phyloP scores from a whole-genome alignment of 2,797 vertebrate genomes.

The Helicolenus hilgendorfi region DNA sequence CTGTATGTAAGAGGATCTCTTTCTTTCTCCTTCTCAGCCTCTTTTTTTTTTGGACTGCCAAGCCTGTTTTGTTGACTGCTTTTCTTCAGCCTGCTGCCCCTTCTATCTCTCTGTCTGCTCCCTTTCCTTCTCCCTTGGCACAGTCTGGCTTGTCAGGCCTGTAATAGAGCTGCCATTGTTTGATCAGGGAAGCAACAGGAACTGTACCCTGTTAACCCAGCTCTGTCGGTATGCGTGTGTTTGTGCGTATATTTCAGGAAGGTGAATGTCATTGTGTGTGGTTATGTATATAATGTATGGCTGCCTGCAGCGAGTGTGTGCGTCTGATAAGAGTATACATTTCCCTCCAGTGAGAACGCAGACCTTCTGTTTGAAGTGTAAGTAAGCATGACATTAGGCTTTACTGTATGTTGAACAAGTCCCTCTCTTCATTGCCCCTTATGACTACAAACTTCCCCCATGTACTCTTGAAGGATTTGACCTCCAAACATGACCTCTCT shows the following conservation, averaged over 20 bases:
- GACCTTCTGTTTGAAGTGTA: conserved; percentile 70
- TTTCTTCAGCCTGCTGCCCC: conserved; percentile 74
- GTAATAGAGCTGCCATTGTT: conserved; percentile 92
- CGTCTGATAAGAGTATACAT: conserved; percentile 67
- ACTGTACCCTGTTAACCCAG: conserved; percentile 85
- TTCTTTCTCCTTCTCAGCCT: conserved; percentile 44
- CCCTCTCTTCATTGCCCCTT: conserved; percentile 62
- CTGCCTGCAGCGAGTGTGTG: conserved; percentile 35
- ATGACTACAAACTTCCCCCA: conserved; percentile 68
- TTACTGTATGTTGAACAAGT: conserved; percentile 70
- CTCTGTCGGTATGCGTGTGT: conserved; percentile 62
- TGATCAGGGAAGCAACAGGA: conserved; percentile 86
- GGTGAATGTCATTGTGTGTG: conserved; percentile 58
- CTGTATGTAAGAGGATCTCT: conserved; percentile 78
- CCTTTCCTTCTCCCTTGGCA: conserved; percentile 63
- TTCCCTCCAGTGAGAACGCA: conserved; percentile 58
- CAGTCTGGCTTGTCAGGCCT: conserved; percentile 84
- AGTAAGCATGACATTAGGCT: conserved; percentile 74
- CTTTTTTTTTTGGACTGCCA: conserved; percentile 40
- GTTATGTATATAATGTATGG: conserved; percentile 68
- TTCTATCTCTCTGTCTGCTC: conserved; percentile 69
- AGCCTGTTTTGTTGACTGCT: conserved; percentile 76
- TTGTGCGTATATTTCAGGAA: conserved; percentile 57
- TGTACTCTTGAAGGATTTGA: conserved; percentile 57
- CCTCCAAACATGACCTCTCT: conserved; percentile 58